Evolutionary conservation across 2,113 vertebrate species (phyloP), one percentile per base, ranked within the genome.

Genomic region (Catharus fuscescens): DNA sequence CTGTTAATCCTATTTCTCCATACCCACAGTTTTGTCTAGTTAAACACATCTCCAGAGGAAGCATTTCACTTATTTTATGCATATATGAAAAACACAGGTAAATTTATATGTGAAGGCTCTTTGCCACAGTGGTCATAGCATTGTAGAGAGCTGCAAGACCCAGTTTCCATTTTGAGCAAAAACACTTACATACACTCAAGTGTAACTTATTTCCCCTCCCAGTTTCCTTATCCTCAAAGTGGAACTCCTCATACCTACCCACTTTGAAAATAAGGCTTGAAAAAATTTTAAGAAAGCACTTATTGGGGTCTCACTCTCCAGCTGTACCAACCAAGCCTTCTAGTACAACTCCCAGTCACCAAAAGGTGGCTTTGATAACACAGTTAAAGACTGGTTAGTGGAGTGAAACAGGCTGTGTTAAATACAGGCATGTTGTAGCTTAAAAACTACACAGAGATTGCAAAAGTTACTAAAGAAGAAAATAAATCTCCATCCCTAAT

Each of bases 211-310:
- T 19, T 72, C 42, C 12, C 47, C 34, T 45, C 65, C 69, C 25
- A 40, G 14, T 18, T 14, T 4, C 0, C 14, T 7, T 23, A 44
- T 9, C 24, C 53, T 38, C 5, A 0, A 59, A 64, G 25, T 18
- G 5, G 36, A 94, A 80, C 47, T 71, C 26, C 44, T 48, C 8
- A 25, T 9, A 54, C 7, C 24, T 8, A 47, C 29, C 8, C 3
- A 1, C 32, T 32, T 52, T 19, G 40, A 84, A 73, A 66, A 52
- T 5, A 42, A 52, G 26, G 34, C 26, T 66, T 67, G 42, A 44
- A n/a, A 70, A 86, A 83, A 29, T 10, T 11, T 45, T 86, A 66
- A 44, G 12, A 40, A 44, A 72, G 54, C 34, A 23, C 5, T 56
- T 48, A 31, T 19, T 40, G 40, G 32, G 16, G 32, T 82, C 9